Percentiles rank a stretch among this genome's conserved stretches.
Conservation (phyloP, 2,888 invertebrate genomes). For the Epinotia brunnichana region DNA sequence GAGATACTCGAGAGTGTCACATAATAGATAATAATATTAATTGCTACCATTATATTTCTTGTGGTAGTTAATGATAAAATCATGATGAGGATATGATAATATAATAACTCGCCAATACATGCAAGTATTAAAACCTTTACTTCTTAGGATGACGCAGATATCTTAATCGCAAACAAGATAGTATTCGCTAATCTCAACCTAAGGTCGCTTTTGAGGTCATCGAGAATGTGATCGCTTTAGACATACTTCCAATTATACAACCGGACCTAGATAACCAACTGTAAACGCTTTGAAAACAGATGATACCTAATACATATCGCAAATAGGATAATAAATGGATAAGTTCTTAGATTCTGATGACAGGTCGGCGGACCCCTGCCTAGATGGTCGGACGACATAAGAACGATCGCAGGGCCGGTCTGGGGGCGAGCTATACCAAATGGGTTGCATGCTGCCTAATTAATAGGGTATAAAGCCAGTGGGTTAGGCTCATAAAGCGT, state of each 20-base stretch:
- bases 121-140: neutral
- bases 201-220: constrained; percentile 35
- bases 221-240: constrained; percentile 22
- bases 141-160: neutral
- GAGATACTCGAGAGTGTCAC: too few species aligned
- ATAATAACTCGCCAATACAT: neutral
- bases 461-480: too few species aligned
- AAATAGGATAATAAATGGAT: constrained; percentile 11
- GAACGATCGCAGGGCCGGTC: too few species aligned
- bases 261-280: constrained; percentile 40
- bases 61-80: neutral
- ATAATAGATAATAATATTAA: too few species aligned
- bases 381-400: too few species aligned
- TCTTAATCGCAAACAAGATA: constrained; percentile 23
- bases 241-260: constrained; percentile 23
- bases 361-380: too few species aligned
- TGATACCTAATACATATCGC: constrained; percentile 23
- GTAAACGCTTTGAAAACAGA: constrained; percentile 13
- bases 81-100: neutral
- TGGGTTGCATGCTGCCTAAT: too few species aligned
- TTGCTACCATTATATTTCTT: neutral
- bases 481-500: too few species aligned
- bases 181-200: constrained; percentile 21
- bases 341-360: neutral
- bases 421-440: too few species aligned